These are phyloP conservation scores for Xestia c-nigrum DNA, from an alignment of 2,888 invertebrate species.

Conservation along the genomic window DNA sequence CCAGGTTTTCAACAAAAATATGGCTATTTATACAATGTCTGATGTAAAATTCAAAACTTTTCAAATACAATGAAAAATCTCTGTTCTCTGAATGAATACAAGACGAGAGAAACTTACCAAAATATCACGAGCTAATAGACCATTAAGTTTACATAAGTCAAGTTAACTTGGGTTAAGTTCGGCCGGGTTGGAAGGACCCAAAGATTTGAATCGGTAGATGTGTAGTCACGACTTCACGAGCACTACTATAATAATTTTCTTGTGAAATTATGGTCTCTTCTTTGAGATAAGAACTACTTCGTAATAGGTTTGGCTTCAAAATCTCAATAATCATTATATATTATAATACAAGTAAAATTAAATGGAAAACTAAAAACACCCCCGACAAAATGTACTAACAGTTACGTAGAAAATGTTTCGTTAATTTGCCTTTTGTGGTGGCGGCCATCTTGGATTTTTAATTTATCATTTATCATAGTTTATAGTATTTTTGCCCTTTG, in stretches of 20 bases:
- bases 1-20: not conserved
- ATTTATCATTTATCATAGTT: no score
- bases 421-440: no score
- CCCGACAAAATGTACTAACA: no score
- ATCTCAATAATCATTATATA: no score
- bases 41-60: not conserved
- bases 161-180: not conserved
- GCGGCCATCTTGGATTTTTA: no score
- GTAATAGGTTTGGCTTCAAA: not conserved
- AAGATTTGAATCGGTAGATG: not conserved
- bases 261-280: not conserved
- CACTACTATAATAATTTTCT: not conserved
- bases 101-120: not conserved
- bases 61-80: not conserved
- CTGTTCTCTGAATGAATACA: not conserved
- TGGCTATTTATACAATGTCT: not conserved
- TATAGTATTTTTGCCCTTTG: no score
- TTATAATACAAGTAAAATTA: no score
- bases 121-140: not conserved
- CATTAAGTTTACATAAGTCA: not conserved
- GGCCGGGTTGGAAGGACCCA: not conserved
- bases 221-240: not conserved
- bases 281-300: not conserved
- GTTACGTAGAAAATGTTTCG: no score
- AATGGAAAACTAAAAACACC: no score